Base-by-base conservation (phyloP, 2,888 invertebrate genomes). In the Caenorhabditis sp. region DNA sequence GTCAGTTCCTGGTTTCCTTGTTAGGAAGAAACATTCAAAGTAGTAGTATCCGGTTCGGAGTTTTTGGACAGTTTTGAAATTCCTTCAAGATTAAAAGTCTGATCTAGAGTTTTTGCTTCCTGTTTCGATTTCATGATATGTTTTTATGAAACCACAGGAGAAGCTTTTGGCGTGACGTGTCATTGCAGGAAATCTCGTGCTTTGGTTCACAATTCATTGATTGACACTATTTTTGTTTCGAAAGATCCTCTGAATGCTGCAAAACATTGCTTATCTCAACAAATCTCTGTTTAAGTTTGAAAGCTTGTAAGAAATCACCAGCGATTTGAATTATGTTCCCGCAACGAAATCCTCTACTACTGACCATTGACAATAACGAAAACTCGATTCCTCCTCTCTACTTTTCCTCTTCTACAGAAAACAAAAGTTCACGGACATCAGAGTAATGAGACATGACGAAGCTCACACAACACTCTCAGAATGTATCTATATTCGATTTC, bases 401-500 rank as follows among this genome's bases (percentile, higher is more conserved):
- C 26, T 6, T 49, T 38, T 38, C 41, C 56, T 41, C 19, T 49
- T 49, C 54, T 63, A 35, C 28, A 51, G 19, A 54, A 63, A 74
- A 74, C 54, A 64, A 64, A 51, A 44, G 51, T 49, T 64, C 75
- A 41, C 14, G 47, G 22, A 1, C 58, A 56, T 47, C 49, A 59
- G 63, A 63, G 61, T 79, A 79, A 79, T 79, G 79, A 79, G 70
- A 79, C 56, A 64, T 79, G 79, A 70, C 79, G 61, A 77, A 68
- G 28, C 24, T 26, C 54, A 66, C 16, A 66, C 54, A 26, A 14
- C 59, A 76, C 76, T 77, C 76, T 76, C 61, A 44, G 44, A 69
- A 69, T 54, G 77, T 69, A 77, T 77, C 77, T 77, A 77, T 77
- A 77, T 77, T 69, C 44, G 77, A 77, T 77, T 77, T 77, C 69